phyloP scores from a whole-genome alignment of 2,888 invertebrate species.

The Macrophya alboannulata region DNA sequence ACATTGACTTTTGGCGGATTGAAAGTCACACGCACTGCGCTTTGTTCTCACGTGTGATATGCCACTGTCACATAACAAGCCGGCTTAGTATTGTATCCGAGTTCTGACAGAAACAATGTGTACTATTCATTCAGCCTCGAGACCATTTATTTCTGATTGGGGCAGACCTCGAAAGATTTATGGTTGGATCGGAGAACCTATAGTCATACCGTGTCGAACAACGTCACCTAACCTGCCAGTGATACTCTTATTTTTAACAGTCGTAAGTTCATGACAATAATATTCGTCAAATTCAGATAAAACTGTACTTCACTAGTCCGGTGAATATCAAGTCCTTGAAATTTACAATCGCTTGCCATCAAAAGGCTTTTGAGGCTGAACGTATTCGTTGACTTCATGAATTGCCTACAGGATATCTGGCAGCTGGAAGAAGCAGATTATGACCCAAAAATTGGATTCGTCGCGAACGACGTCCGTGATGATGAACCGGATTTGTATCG shows the following conservation, averaged over 20 bases:
- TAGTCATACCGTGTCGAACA: conserved; percentile 85
- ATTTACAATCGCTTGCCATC: neutral
- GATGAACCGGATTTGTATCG: conserved; percentile 68
- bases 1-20: too few species aligned
- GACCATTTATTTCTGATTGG: neutral
- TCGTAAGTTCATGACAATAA: neutral
- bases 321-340: neutral
- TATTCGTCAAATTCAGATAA: too few species aligned
- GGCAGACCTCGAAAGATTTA: too few species aligned
- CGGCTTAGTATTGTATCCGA: too few species aligned
- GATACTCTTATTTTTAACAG: conserved; percentile 48
- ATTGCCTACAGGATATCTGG: neutral
- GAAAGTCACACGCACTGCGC: too few species aligned
- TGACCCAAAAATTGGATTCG: conserved; percentile 81
- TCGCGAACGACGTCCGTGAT: conserved; percentile 70
- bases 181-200: conserved; percentile 61
- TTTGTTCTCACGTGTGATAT: too few species aligned
- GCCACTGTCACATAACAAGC: too few species aligned
- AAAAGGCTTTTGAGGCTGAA: too few species aligned
- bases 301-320: neutral
- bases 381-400: neutral
- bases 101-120: too few species aligned
- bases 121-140: neutral
- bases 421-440: conserved; percentile 63
- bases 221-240: conserved; percentile 83